Conservation (phyloP, 2,888 invertebrate genomes). For the Keiferia lycopersicella region DNA sequence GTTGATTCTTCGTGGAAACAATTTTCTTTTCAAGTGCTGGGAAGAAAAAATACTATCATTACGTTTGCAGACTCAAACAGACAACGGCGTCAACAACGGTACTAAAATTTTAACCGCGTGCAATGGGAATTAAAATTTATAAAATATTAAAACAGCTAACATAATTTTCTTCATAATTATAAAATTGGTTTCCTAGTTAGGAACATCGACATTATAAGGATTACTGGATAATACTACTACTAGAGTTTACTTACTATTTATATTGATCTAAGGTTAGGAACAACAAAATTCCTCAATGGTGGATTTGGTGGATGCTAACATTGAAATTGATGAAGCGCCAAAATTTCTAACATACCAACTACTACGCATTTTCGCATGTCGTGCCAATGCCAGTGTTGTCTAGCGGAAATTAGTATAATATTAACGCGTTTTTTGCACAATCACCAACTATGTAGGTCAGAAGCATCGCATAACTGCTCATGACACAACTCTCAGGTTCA, state of each 20-base stretch:
- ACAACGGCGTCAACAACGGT: slow-evolving; percentile 47
- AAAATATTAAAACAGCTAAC: not conserved
- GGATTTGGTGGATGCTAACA: not conserved
- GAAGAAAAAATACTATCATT: slow-evolving; percentile 34
- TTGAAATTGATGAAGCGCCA: slow-evolving; percentile 24
- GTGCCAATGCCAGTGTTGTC: not conserved
- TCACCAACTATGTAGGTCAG: slow-evolving; percentile 64
- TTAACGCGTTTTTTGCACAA: slow-evolving; percentile 50
- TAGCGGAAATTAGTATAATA: not conserved
- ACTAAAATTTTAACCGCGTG: slow-evolving; percentile 36
- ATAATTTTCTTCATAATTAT: not conserved
- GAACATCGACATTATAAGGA: not conserved
- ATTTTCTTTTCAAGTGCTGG: slow-evolving; percentile 31
- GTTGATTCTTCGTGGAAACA: slow-evolving; percentile 23
- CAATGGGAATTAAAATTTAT: not conserved
- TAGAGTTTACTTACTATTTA: no score
- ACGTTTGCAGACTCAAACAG: slow-evolving; percentile 29
- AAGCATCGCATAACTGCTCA: slow-evolving; percentile 68
- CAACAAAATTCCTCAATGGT: not conserved
- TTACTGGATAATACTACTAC: no score
- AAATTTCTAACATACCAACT: slow-evolving; percentile 10
- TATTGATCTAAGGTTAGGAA: no score
- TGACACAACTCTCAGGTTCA: slow-evolving; percentile 66
- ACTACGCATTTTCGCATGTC: slow-evolving; percentile 15
- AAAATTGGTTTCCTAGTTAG: not conserved